Percentiles rank a stretch among this genome's conserved stretches.
These are phyloP conservation scores for Syngnathus acus DNA, from an alignment of 2,797 vertebrate species.

Conservation along the genomic window DNA sequence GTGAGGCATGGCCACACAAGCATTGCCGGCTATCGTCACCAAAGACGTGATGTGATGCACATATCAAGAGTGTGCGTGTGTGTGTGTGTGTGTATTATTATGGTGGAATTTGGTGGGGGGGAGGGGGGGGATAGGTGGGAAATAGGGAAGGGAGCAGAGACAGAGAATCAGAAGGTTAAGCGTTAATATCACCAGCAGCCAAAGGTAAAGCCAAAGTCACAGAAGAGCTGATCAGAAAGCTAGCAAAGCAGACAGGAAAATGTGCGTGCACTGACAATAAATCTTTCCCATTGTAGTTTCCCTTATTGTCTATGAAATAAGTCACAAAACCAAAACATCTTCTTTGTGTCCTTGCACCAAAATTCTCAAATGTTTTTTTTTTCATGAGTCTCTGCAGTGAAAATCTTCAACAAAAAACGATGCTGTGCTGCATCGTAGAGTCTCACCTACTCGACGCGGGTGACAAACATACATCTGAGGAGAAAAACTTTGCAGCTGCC, in stretches of 20 bases:
- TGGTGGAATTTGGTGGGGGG: constrained; percentile 23
- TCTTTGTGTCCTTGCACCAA: too few relatives aligned
- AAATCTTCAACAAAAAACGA: constrained; percentile 18
- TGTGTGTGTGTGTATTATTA: constrained; percentile 16
- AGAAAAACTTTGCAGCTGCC: constrained; percentile 28
- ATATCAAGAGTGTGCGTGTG: constrained; percentile 19
- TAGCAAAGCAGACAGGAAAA: constrained; percentile 43
- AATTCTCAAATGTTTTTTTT: too few relatives aligned
- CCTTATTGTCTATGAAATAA: neutral
- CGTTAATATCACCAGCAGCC: constrained; percentile 84
- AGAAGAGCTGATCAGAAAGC: constrained; percentile 59
- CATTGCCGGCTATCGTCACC: constrained; percentile 89
- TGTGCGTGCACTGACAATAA: constrained; percentile 15
- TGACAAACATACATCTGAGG: constrained; percentile 42
- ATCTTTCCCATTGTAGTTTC: neutral
- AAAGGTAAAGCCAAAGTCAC: constrained; percentile 77
- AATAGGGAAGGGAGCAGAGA: constrained; percentile 62
- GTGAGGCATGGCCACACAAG: constrained; percentile 99
- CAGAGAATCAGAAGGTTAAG: constrained; percentile 83
- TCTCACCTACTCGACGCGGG: constrained; percentile 29
- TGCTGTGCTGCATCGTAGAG: constrained; percentile 17
- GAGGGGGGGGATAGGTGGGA: constrained; percentile 17
- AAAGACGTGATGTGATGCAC: constrained; percentile 44
- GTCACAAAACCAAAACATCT: too few relatives aligned
- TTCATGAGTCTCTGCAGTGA: constrained; percentile 10